A percentile compares a stretch with the other conserved stretches of the same genome.
These are phyloP conservation scores for Ctenochaetus hawaiiensis DNA, from an alignment of 2,797 vertebrate species.

Conservation along the genomic window DNA sequence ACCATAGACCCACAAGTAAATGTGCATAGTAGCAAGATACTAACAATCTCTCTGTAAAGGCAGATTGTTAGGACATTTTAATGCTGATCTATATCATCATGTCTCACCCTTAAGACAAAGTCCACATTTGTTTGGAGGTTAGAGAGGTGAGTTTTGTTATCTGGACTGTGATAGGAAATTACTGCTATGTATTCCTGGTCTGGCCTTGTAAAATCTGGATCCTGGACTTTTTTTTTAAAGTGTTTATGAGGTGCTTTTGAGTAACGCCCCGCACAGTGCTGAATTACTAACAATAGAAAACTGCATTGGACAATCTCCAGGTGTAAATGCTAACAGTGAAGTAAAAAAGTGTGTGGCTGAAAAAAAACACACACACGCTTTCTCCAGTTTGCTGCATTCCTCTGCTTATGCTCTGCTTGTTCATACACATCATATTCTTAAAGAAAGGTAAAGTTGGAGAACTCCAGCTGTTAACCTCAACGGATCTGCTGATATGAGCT, in stretches of 20 bases:
- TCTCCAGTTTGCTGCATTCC: constrained; percentile 28
- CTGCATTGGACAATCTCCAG: constrained; percentile 33
- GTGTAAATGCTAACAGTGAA: constrained; percentile 37
- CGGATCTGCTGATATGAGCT: constrained; percentile 36
- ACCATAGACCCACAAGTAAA: too few species aligned
- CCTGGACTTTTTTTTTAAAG: neutral
- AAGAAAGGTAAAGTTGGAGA: constrained; percentile 21
- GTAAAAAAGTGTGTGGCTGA: constrained; percentile 29
- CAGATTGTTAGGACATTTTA: too few species aligned
- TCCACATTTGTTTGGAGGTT: neutral
- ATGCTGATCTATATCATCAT: too few species aligned
- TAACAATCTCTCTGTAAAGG: too few species aligned
- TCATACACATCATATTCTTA: constrained; percentile 26
- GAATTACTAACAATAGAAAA: constrained; percentile 26
- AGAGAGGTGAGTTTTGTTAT: constrained; percentile 16
- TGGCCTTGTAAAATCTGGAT: constrained; percentile 17
- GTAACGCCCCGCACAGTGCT: constrained; percentile 11
- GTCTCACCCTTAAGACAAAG: too few species aligned
- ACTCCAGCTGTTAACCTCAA: constrained; percentile 54
- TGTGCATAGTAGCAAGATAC: too few species aligned
- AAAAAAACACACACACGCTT: constrained; percentile 43
- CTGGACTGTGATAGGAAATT: constrained; percentile 16
- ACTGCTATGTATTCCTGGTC: neutral
- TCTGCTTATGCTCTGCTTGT: constrained; percentile 7
- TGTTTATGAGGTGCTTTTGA: constrained; percentile 17